These are phyloP conservation scores for Coptodon rendalli DNA, from an alignment of 2,113 vertebrate species.

Conservation along the genomic window DNA sequence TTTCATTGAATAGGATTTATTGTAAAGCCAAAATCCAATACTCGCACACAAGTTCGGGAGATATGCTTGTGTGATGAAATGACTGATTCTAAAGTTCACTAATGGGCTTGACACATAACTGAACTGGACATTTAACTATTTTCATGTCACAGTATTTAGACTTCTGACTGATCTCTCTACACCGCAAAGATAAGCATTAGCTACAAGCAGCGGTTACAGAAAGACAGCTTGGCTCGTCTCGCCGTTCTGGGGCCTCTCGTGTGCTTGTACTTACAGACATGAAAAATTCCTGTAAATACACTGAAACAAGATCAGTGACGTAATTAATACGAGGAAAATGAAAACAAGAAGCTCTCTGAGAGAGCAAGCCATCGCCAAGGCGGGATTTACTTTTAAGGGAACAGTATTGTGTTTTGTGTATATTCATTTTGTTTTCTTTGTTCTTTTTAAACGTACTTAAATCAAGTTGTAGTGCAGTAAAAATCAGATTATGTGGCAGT, in stretches of 20 bases:
- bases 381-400: background rate
- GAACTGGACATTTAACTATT: background rate
- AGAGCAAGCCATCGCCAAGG: background rate
- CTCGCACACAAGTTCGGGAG: background rate
- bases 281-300: background rate
- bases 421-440: background rate
- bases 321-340: background rate
- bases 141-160: background rate
- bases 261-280: background rate
- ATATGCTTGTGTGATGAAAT: background rate
- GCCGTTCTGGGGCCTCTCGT: background rate
- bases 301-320: background rate
- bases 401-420: background rate
- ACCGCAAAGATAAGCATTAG: background rate
- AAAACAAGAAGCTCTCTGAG: background rate
- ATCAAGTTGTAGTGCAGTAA: background rate
- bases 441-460: background rate
- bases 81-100: background rate
- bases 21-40: background rate
- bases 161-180: background rate
- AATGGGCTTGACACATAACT: background rate
- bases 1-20: conserved; percentile 26
- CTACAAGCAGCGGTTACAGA: background rate
- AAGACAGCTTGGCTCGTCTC: background rate
- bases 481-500: background rate